phyloP scores from a whole-genome alignment of 2,888 invertebrate species.

The Calameuta idolon region DNA sequence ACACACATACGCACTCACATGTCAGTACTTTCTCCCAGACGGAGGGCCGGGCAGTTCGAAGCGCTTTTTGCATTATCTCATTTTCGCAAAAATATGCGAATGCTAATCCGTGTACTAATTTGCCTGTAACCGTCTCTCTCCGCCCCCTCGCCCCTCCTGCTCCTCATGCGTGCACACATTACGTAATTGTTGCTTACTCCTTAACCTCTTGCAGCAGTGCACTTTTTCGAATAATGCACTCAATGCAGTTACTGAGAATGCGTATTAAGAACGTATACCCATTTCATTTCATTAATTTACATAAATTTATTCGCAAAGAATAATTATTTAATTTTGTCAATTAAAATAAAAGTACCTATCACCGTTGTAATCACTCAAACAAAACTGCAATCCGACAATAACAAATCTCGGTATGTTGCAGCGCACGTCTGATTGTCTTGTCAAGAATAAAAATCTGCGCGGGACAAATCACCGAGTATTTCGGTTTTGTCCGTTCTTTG shows the following conservation, averaged over 20 bases:
- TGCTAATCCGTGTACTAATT: slow-evolving; percentile 54
- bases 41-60: slow-evolving; percentile 39
- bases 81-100: slow-evolving; percentile 63
- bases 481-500: neutral
- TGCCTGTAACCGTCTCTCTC: neutral
- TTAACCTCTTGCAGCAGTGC: neutral
- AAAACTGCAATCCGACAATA: no score
- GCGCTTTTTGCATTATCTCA: slow-evolving; percentile 63
- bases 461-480: neutral
- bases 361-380: no score
- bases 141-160: slow-evolving; percentile 25
- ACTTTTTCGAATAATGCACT: neutral
- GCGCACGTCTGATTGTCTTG: neutral
- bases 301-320: neutral
- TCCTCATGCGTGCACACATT: slow-evolving; percentile 8
- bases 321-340: neutral
- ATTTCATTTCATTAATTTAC: neutral
- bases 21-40: slow-evolving; percentile 27
- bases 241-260: neutral
- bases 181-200: neutral
- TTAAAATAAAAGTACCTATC: neutral
- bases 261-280: neutral
- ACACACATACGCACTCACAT: neutral
- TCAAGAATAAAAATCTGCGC: neutral
- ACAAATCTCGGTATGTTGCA: no score